Evolutionary conservation across 2,888 invertebrate genomes (phyloP).

Genomic region (Charanyca ferruginea): DNA sequence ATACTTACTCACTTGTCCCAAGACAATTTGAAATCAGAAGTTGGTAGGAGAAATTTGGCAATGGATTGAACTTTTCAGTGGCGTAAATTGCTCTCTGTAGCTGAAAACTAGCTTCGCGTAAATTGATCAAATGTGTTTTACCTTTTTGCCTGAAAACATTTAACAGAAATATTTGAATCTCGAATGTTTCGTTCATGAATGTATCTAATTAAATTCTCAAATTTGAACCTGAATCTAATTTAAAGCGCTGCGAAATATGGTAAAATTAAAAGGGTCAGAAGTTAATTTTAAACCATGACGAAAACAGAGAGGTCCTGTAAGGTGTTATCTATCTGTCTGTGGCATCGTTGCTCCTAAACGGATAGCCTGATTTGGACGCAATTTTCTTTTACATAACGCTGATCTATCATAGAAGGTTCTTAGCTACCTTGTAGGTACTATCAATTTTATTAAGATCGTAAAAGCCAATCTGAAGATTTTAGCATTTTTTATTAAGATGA

Average conservation of each 20-base stretch:
- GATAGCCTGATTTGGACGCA: too few species aligned
- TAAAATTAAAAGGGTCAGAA: too few species aligned
- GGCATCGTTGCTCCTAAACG: too few species aligned
- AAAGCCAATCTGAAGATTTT: too few species aligned
- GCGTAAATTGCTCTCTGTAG: background rate
- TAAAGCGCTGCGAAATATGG: background rate
- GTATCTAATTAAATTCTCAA: slow-evolving; percentile 11
- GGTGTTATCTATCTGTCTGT: too few species aligned
- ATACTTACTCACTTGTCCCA: slow-evolving; percentile 9
- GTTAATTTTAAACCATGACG: too few species aligned
- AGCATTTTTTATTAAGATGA: too few species aligned
- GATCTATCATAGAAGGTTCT: too few species aligned
- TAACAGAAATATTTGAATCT: background rate
- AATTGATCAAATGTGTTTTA: slow-evolving; percentile 12
- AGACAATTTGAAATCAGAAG: slow-evolving; percentile 20
- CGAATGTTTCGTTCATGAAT: background rate
- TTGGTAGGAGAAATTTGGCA: slow-evolving; percentile 11
- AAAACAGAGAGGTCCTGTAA: too few species aligned
- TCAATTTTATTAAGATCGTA: too few species aligned
- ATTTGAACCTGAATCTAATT: background rate
- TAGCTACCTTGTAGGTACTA: too few species aligned
- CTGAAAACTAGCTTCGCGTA: slow-evolving; percentile 7
- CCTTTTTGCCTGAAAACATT: slow-evolving; percentile 10
- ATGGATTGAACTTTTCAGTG: slow-evolving; percentile 11
- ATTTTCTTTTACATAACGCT: too few species aligned